Base-by-base conservation (phyloP, 2,888 invertebrate species). In the Cremastinae sp. region DNA sequence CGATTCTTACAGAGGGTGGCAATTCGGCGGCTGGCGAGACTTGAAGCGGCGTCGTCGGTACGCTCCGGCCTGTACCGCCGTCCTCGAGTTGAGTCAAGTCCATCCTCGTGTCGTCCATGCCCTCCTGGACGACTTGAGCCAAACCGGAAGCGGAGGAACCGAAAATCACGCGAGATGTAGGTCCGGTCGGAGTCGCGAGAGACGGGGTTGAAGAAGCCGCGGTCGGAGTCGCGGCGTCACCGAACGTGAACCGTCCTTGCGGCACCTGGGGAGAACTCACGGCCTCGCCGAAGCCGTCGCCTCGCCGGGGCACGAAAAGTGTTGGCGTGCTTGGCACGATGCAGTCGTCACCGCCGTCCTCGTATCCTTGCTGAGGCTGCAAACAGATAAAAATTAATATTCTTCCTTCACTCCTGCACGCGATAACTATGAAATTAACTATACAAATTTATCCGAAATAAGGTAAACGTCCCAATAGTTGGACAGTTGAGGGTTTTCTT, bases 271-370 rank as follows among this genome's bases (percentile, higher is more conserved):
- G 97, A 0, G 97, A 97, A 88, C 97, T 97, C 41, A 97, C 96
- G 51, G 97, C 97, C 88, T 97, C 96, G 43, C 96, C 96, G 90
- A 96, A 96, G 65, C 96, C 96, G 88, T 97, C 97, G 75, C 93
- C 94, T 75, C 96, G 92, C 74, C 96, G 91, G 2, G 96, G 96
- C 51, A 95, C 94, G 86, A 95, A 96, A 22, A 97, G 91, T 2
- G 97, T 96, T 14, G 97, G 96, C 9, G 97, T 97, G 72, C 96
- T 95, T 12, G 97, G 97, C 36, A 97, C 97, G 81, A 97, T 97
- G 82, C 96, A 91, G 80, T 95, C 95, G 85, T 94, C 95, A 10
- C 93, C 93, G 9, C 93, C 93, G 81, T 94, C 94, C 86, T 93
- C 94, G 75, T 92, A 92, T 36, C 92, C 91, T 79, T 91, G 91